Percentiles rank a stretch among this genome's conserved stretches.
These are phyloP conservation scores for Heliocidaris tuberculata DNA, from an alignment of 35 echinoderm and acorn worm genomes.

Conservation along the genomic window DNA sequence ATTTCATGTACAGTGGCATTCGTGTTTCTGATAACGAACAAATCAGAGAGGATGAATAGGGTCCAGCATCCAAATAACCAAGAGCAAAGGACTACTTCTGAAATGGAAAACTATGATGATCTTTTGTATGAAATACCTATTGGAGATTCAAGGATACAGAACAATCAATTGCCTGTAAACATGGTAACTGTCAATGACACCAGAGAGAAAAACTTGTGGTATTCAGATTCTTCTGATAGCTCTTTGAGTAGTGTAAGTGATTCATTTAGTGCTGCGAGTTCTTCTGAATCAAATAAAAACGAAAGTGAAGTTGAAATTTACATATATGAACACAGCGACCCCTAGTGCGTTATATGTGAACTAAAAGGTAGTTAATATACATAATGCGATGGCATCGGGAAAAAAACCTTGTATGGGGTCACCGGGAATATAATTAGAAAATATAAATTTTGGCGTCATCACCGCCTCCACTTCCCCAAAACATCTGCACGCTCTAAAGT, in stretches of 20 bases:
- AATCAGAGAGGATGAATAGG: not conserved
- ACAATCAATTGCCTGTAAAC: not conserved
- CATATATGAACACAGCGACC: not conserved
- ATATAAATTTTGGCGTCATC: too few species aligned
- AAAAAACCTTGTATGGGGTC: too few species aligned
- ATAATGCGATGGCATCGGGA: too few species aligned
- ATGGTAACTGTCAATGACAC: not conserved
- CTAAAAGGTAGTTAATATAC: too few species aligned
- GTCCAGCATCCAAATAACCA: not conserved
- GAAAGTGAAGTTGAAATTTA: not conserved
- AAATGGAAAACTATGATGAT: not conserved
- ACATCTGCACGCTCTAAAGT: too few species aligned
- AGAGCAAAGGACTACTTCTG: not conserved
- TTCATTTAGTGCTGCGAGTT: not conserved
- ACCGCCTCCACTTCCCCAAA: too few species aligned
- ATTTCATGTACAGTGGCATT: not conserved
- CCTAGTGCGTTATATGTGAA: too few species aligned
- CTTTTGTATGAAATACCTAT: not conserved
- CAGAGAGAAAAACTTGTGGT: not conserved
- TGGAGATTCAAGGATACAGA: not conserved
- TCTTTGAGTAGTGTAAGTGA: not conserved
- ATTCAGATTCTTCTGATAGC: not conserved
- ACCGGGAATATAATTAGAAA: too few species aligned
- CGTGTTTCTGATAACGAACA: not conserved
- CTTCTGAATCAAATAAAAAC: not conserved